Evolutionary conservation across 2,797 vertebrate species (phyloP), one percentile per base, ranked within the genome.

Genomic region (Sebastes elongatus): DNA sequence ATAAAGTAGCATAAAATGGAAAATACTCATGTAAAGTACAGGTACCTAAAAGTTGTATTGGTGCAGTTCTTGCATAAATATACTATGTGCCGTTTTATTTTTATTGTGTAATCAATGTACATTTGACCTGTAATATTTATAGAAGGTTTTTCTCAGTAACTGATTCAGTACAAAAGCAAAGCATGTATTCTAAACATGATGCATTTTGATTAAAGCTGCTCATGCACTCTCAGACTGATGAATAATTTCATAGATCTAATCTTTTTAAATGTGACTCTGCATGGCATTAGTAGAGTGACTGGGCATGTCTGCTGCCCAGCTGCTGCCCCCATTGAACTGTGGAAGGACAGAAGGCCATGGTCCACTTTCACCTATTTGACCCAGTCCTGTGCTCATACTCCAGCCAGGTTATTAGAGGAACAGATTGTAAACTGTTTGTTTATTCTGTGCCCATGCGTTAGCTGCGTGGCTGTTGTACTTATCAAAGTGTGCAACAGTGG

Each of bases 321-420:
- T 87, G 88, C 67, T 23, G 57, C 20, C 20, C 28, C 42, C 20
- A 10, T 10, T 74, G 53, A 83, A 33, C 35, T 71, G n/a, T 84
- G 80, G 57, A 38, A 69, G 55, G 66, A 56, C 65, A 57, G 18
- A 81, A 46, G 42, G 42, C 42, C 42, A 49, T 85, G 91, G 7
- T 81, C 85, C 71, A 88, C 66, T 88, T 89, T 87, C 49, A 5
- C 59, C 27, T 46, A 16, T 13, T 16, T 71, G 74, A 55, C 75
- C 25, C 32, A 22, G 64, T 52, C 27, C 38, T 59, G 27, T 55
- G 59, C 4, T 78, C 10, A 22, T 71, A 22, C 66, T 78, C 66
- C 59, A 57, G 75, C 23, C 68, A n/a, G 67, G 18, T n/a, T 11
- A 72, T 77, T 61, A 32, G 66, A 2, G 71, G 52, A 70, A 25